Base-by-base conservation (phyloP, 2,113 vertebrate species). In the Carettochelys insculpta region DNA sequence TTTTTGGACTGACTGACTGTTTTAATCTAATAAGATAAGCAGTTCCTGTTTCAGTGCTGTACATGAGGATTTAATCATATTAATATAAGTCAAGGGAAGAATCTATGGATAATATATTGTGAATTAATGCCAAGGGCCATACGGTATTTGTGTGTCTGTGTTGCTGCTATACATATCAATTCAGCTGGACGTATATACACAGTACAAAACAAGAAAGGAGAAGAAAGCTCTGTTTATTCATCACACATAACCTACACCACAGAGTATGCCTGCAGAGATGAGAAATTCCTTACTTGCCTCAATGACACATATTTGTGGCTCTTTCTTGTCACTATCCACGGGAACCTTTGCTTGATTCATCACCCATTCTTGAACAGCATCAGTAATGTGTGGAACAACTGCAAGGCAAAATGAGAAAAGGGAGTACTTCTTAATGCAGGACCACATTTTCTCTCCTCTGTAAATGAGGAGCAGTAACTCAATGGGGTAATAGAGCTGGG, bases 371-470 rank as follows among this genome's bases (percentile, higher is more conserved):
- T 98, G 98, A 96, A 98, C 96, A 29, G 98, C 98, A 91, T 98
- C 98, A 7, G 98, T 98, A 90, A 98, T 98, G 87, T 98, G 98
- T 12, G 98, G 98, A 77, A 98, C 98, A 92, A 98, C 98, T 98
- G 90, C 31, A 92, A 96, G 84, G 91, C 77, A 96, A 93, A 95
- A 85, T 11, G 27, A 87, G 80, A 58, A 50, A 71, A 93, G 52
- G 54, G 41, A 38, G 91, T 17, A 78, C 2, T 80, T 43, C 58
- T 61, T 61, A 75, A 14, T 65, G 68, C 6, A 86, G 34, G 34
- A 3, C 17, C 4, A n/a, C 8, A 45, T 5, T 52, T 1, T 25
- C 50, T 17, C 7, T 92, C 31, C 78, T 47, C n/a, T 83, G n/a
- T 38, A 12, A 25, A 75, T 47, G 4, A 4, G 12, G 0, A 3